Evolutionary conservation across 2,888 invertebrate species (phyloP).

Genomic region (Unio pictorum): DNA sequence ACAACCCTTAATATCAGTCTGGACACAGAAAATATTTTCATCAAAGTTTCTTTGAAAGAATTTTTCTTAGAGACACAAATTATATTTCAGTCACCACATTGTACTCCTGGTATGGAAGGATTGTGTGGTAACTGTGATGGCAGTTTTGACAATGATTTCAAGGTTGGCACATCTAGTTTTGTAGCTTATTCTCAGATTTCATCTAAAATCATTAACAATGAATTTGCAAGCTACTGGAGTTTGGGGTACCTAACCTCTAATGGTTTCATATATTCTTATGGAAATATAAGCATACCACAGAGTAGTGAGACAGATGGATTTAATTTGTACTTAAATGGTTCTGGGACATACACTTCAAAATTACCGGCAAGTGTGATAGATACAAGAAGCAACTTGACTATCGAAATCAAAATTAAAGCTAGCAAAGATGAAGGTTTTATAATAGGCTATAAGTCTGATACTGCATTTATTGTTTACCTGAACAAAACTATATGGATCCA

Average conservation of each 20-base stretch:
- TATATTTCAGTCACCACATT: constrained; percentile 12
- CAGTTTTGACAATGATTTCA: constrained; percentile 48
- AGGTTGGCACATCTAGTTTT: constrained; percentile 1
- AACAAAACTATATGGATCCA: constrained; percentile 13
- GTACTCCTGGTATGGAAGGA: constrained; percentile 21
- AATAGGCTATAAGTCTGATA: constrained; percentile 13
- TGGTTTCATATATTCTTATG: constrained; percentile 20
- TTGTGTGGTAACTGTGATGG: constrained; percentile 53
- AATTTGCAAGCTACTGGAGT: constrained; percentile 16
- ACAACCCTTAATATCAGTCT: background rate
- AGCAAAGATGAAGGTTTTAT: constrained; percentile 16
- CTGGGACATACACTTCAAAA: constrained; percentile 18
- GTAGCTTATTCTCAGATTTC: constrained; percentile 11
- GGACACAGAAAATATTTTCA: background rate
- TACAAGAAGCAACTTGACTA: constrained; percentile 12
- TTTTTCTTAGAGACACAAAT: constrained; percentile 1
- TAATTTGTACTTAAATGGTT: constrained; percentile 21
- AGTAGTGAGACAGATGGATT: constrained; percentile 13
- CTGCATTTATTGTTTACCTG: constrained; percentile 15
- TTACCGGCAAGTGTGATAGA: constrained; percentile 5
- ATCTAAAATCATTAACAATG: constrained; percentile 12
- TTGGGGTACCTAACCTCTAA: constrained; percentile 3
- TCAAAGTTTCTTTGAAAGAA: constrained; percentile 2
- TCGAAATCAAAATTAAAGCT: constrained; percentile 24
- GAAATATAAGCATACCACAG: constrained; percentile 4